These are phyloP conservation scores for Enteromius afrohamiltoni DNA, from an alignment of 2,797 vertebrate genomes.

Conservation along the genomic window DNA sequence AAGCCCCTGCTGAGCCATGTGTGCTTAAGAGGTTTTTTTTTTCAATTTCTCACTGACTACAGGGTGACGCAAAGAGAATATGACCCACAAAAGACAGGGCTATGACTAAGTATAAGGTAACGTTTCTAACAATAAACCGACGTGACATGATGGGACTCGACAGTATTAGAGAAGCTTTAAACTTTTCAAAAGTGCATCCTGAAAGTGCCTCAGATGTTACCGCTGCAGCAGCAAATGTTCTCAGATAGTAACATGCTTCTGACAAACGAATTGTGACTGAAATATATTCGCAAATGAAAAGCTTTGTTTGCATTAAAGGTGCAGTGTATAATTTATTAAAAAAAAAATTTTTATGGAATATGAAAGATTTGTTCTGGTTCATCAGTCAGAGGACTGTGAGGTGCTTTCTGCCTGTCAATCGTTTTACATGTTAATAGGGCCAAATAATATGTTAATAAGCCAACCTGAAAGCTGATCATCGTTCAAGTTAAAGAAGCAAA, in stretches of 20 bases:
- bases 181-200: constrained; percentile 22
- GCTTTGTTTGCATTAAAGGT: not conserved
- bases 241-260: not conserved
- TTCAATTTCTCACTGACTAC: constrained; percentile 15
- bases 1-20: constrained; percentile 43
- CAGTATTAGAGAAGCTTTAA: constrained; percentile 34
- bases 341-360: too few relatives aligned
- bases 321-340: not conserved
- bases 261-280: not conserved
- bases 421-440: not conserved
- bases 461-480: not conserved
- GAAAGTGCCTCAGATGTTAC: constrained; percentile 20
- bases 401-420: not conserved
- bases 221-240: constrained; percentile 5
- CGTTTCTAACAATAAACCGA: constrained; percentile 40
- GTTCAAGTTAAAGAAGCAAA: not conserved
- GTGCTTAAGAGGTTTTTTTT: constrained; percentile 10
- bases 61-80: constrained; percentile 12
- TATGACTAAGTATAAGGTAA: constrained; percentile 51
- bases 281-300: not conserved
- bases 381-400: not conserved
- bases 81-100: constrained; percentile 45
- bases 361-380: not conserved
- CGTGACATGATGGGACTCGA: constrained; percentile 32
- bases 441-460: not conserved